Evolutionary conservation across 2,113 vertebrate species (phyloP), one percentile per base, ranked within the genome.

Genomic region (Micronisus gabar): DNA sequence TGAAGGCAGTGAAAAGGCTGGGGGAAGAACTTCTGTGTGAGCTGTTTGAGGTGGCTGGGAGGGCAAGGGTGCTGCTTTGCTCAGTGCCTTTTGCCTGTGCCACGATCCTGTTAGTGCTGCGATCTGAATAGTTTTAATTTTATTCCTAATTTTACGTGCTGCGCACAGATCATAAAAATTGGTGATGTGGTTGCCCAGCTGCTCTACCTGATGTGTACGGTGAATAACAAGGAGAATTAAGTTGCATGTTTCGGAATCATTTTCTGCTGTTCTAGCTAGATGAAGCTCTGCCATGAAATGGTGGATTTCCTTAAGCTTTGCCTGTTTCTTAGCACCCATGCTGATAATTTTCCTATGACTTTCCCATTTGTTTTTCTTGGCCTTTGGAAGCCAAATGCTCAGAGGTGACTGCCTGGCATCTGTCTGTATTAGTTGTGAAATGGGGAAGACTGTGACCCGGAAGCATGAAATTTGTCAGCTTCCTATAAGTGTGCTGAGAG

Each of bases 61-160:
- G 68, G 41, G 18, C 3, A 41, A 86, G 52, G 30, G 45, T 13
- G 27, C 59, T 59, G 53, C 74, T 85, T 45, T 27, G 22, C 4
- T 56, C 61, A 0, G 11, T 19, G 62, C 62, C 53, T 80, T 71
- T 40, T 75, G 20, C 71, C 74, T 38, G 50, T 7, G 5, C 66
- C 21, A 2, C 2, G 0, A 2, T 26, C 1, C 0, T 15, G 34
- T 61, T 26, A 6, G 38, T 34, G 65, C 63, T 13, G 3, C 32
- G 61, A 32, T 59, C 34, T 25, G 84, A 79, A 13, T 15, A 14
- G 50, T 32, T 86, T 34, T 5, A 22, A 59, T 73, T 76, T 58
- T 7, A 38, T 41, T 86, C 90, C 66, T 38, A 4, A 40, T 25
- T 71, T 43, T 26, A 7, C 17, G 89, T 1, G 11, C 38, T 29